phyloP scores from a whole-genome alignment of 2,888 invertebrate genomes.

The Chymomyza amoena region DNA sequence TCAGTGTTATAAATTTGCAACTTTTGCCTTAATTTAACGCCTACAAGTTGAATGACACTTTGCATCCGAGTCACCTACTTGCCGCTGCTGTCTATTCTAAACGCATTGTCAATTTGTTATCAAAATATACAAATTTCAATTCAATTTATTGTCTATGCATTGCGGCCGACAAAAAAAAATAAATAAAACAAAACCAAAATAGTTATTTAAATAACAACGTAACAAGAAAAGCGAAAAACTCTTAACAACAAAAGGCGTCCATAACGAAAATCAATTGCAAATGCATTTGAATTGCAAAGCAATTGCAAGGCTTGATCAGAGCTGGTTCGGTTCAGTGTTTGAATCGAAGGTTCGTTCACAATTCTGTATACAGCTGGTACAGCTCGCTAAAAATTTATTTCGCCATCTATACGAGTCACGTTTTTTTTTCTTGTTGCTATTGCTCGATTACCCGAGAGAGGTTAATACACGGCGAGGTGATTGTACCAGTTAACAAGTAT shows the following conservation, averaged over 20 bases:
- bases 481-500: constrained; percentile 67
- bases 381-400: constrained; percentile 2
- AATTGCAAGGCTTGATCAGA: constrained; percentile 13
- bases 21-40: neutral
- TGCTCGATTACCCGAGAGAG: neutral
- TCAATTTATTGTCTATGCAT: neutral
- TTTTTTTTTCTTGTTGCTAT: constrained; percentile 33
- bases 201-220: constrained; percentile 3
- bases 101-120: constrained; percentile 39
- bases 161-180: neutral
- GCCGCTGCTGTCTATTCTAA: constrained; percentile 6
- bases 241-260: neutral
- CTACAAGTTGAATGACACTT: constrained; percentile 53
- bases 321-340: neutral
- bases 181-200: neutral
- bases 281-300: constrained; percentile 23
- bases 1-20: neutral
- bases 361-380: constrained; percentile 55
- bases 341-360: constrained; percentile 28
- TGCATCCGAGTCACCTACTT: constrained; percentile 42
- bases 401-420: constrained; percentile 55
- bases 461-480: constrained; percentile 48
- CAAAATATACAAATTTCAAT: constrained; percentile 42
- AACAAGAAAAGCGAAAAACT: constrained; percentile 1
- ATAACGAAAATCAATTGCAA: constrained; percentile 9